Base-by-base conservation (phyloP, 2,888 invertebrate genomes). In the Pomacea canaliculata region DNA sequence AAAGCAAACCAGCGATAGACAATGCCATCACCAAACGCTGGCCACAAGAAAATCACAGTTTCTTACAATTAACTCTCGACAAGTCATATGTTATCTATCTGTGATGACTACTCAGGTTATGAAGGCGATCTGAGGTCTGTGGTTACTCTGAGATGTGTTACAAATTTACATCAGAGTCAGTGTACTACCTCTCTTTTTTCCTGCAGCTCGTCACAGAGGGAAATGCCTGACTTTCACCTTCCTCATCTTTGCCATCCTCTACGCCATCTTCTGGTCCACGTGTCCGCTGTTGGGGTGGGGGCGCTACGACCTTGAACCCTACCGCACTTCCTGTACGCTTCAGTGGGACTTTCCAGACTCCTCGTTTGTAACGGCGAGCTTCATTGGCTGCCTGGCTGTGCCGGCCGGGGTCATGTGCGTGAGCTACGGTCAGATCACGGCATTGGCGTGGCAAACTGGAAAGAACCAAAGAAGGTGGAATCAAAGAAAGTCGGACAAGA, bases 241-340 rank as follows among this genome's bases (percentile, higher is more conserved):
- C 13, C 46, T 80, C 8, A 18, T 51, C 23, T 67, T 73, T 56
- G 69, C 71, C 19, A 66, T 79, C 49, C 9, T 78, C 48, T 81
- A 80, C 72, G 79, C 82, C 10, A 19, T 75, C 1, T 73, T 83
- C 71, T 83, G 83, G 83, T 73, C 83, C 18, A 16, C 76, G 48
- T 76, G 78, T 7, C 83, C 83, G 0, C 63, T 83, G 49, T 71
- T 83, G 56, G 83, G 83, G 13, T 83, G 83, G 83, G 83, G 83
- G 7, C 66, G 71, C 65, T 83, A 83, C 72, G 82, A 78, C 23
- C 79, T 78, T 13, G 82, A 81, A 71, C 81, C 81, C 18, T 83
- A 80, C 74, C 76, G 73, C 12, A 76, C 77, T 23, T 75, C 83
- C 7, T 83, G 83, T 71, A 80, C 82, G 1, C 73, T 83, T 10